These are phyloP conservation scores for Diorhabda carinulata DNA, from an alignment of 1,140 invertebrate species.

Conservation along the genomic window DNA sequence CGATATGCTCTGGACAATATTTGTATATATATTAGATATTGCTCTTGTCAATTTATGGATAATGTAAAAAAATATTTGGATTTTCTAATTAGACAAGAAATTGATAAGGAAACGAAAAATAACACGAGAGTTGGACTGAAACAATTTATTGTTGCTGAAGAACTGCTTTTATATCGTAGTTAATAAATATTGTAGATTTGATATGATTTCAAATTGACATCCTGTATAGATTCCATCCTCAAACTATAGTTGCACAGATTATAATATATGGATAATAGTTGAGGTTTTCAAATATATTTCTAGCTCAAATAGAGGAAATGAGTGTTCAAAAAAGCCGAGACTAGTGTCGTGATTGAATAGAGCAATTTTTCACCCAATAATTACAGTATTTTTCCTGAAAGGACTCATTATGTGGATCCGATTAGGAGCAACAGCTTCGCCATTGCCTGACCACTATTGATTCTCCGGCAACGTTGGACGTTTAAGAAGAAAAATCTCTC, in stretches of 20 bases:
- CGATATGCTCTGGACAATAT: slow-evolving; percentile 30
- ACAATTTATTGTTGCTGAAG: too few species aligned
- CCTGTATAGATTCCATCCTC: too few species aligned
- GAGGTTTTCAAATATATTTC: too few species aligned
- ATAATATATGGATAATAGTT: too few species aligned
- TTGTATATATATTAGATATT: slow-evolving; percentile 36
- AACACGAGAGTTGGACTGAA: too few species aligned
- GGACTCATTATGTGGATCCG: slow-evolving; percentile 20
- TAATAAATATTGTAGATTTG: too few species aligned
- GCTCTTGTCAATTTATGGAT: slow-evolving; percentile 35
- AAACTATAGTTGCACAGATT: too few species aligned
- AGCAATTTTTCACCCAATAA: slow-evolving; percentile 21
- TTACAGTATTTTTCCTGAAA: slow-evolving; percentile 18
- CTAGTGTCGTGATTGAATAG: slow-evolving; percentile 3
- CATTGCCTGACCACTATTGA: slow-evolving; percentile 19
- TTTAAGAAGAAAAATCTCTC: slow-evolving; percentile 18
- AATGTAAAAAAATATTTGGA: slow-evolving; percentile 7
- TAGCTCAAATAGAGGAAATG: background rate
- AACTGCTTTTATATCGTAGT: too few species aligned
- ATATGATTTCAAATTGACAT: too few species aligned
- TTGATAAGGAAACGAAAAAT: too few species aligned
- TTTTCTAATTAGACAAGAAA: too few species aligned
- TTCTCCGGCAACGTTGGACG: slow-evolving; percentile 21
- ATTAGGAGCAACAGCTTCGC: slow-evolving; percentile 20
- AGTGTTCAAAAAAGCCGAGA: background rate